Conservation (phyloP, 2,113 vertebrate species). For the Hippocampus barbouri region DNA sequence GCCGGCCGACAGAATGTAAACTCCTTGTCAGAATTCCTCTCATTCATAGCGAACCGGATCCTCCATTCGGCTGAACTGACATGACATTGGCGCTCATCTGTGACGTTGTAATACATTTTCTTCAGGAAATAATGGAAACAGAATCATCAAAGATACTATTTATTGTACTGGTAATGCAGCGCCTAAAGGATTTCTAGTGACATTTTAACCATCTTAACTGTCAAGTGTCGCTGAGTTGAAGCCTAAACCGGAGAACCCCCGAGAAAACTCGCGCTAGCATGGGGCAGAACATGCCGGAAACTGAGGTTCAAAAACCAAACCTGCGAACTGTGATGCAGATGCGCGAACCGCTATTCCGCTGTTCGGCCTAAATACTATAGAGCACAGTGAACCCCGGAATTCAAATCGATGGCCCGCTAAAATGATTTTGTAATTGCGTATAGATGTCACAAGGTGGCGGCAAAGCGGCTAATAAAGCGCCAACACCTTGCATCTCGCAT, state of each 20-base stretch:
- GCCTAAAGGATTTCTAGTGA: neutral
- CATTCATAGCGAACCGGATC: neutral
- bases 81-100: neutral
- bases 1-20: neutral
- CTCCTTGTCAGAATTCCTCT: neutral
- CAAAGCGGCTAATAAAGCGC: neutral
- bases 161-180: neutral
- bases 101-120: neutral
- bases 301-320: neutral
- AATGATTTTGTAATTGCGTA: too few species aligned
- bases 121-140: neutral
- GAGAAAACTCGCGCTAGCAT: neutral
- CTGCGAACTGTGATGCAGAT: neutral
- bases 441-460: too few species aligned
- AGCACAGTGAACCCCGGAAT: too few species aligned
- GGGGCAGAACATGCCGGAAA: too few species aligned
- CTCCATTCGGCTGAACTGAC: neutral
- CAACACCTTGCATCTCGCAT: neutral
- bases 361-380: neutral
- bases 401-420: too few species aligned
- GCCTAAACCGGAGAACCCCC: neutral
- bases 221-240: neutral
- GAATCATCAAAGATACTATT: neutral
- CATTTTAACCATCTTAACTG: neutral
- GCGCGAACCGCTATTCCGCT: neutral